Conservation (phyloP, 2,888 invertebrate species). For the Anagyrus pseudococci region DNA sequence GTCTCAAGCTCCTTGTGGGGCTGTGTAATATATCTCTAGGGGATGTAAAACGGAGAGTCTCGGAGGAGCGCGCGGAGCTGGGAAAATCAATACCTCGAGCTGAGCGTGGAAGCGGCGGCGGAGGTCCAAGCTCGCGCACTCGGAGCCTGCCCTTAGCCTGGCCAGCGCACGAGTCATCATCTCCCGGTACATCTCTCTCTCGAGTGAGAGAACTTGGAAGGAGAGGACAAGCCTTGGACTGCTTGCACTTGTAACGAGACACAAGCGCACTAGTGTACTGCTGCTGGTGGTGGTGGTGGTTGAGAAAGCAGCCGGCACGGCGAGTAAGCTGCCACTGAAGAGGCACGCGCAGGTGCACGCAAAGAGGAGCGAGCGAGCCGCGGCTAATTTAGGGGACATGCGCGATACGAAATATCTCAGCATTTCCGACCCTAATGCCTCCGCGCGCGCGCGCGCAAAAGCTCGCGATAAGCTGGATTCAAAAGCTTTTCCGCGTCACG, state of each 20-base stretch:
- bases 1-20: too few species aligned
- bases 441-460: too few species aligned
- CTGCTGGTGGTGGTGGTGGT: neutral
- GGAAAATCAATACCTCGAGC: constrained; percentile 27
- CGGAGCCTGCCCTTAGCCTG: constrained; percentile 6
- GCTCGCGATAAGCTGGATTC: too few species aligned
- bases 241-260: too few species aligned
- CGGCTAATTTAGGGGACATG: constrained; percentile 30
- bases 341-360: neutral
- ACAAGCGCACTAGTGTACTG: neutral
- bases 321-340: neutral
- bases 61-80: neutral
- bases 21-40: too few species aligned
- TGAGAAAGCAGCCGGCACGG: neutral
- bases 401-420: too few species aligned
- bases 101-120: constrained; percentile 16
- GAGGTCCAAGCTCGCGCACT: neutral
- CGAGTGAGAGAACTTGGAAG: too few species aligned
- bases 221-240: too few species aligned
- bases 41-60: neutral
- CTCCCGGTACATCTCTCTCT: constrained; percentile 24
- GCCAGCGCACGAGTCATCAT: neutral
- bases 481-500: too few species aligned
- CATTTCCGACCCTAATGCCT: too few species aligned
- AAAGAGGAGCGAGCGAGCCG: constrained; percentile 4